phyloP scores from a whole-genome alignment of 2,888 invertebrate species.

The Unio pictorum region DNA sequence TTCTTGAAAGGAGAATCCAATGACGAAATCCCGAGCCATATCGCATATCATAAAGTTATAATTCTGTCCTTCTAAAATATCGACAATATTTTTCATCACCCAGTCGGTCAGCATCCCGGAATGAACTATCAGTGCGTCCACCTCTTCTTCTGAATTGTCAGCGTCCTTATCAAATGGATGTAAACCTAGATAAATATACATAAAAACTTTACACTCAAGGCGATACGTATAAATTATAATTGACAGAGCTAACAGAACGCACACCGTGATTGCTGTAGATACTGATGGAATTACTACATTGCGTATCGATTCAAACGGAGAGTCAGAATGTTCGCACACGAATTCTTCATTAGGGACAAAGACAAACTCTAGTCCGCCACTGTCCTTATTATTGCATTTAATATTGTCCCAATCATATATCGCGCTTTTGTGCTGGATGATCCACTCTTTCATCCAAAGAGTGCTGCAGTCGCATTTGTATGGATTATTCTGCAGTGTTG shows the following conservation, averaged over 20 bases:
- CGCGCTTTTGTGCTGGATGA: slow-evolving; percentile 10
- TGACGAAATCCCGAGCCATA: slow-evolving; percentile 39
- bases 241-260: slow-evolving; percentile 17
- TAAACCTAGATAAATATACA: slow-evolving; percentile 44
- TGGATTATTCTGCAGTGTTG: slow-evolving; percentile 28
- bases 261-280: slow-evolving; percentile 17
- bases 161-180: no score
- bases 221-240: slow-evolving; percentile 26
- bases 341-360: slow-evolving; percentile 30
- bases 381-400: slow-evolving; percentile 24
- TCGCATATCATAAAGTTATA: slow-evolving; percentile 32
- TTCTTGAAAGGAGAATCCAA: slow-evolving; percentile 42
- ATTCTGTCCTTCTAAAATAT: slow-evolving; percentile 24
- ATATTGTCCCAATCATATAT: slow-evolving; percentile 22
- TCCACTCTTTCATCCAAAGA: slow-evolving; percentile 45
- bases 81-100: no score
- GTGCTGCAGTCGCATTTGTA: slow-evolving; percentile 42
- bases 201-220: slow-evolving; percentile 38
- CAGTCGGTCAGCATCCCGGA: no score
- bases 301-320: no score
- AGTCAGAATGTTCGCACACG: slow-evolving; percentile 33
- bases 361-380: slow-evolving; percentile 15
- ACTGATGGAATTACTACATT: slow-evolving; percentile 20
- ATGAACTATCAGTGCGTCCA: no score
- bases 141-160: no score